These are phyloP conservation scores for Rutilus rutilus DNA, from an alignment of 2,113 vertebrate genomes.

Conservation along the genomic window DNA sequence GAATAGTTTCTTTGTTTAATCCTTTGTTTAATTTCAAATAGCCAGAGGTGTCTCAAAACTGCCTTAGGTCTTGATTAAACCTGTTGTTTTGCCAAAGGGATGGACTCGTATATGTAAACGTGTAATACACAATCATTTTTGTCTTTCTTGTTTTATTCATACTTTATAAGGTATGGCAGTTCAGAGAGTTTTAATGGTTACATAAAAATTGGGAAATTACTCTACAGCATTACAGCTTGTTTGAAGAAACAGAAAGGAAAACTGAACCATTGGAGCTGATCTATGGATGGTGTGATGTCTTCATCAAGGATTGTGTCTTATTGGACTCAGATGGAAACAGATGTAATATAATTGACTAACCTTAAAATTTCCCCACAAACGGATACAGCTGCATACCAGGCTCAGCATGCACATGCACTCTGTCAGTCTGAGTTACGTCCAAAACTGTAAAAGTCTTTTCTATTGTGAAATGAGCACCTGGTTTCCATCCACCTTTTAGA, in stretches of 20 bases:
- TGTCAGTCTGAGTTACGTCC: slow-evolving; percentile 66
- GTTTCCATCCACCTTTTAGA: slow-evolving; percentile 69
- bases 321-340: slow-evolving; percentile 62
- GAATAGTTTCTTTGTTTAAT: not conserved
- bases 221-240: not conserved
- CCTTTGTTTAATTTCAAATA: not conserved
- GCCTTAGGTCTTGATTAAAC: not conserved
- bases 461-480: slow-evolving; percentile 68
- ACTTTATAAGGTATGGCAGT: not conserved
- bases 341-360: slow-evolving; percentile 40
- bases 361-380: slow-evolving; percentile 35
- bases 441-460: slow-evolving; percentile 61
- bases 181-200: slow-evolving; percentile 7
- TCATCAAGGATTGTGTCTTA: slow-evolving; percentile 54
- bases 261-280: not conserved
- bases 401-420: slow-evolving; percentile 49
- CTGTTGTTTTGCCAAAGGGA: not conserved
- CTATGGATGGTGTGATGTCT: slow-evolving; percentile 38
- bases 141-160: not conserved
- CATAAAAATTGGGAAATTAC: not conserved
- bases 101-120: not conserved
- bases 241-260: not conserved
- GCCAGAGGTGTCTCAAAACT: not conserved
- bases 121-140: not conserved
- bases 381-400: slow-evolving; percentile 54